Conservation (phyloP, 2,888 invertebrate species). For the Diogma glabrata region DNA sequence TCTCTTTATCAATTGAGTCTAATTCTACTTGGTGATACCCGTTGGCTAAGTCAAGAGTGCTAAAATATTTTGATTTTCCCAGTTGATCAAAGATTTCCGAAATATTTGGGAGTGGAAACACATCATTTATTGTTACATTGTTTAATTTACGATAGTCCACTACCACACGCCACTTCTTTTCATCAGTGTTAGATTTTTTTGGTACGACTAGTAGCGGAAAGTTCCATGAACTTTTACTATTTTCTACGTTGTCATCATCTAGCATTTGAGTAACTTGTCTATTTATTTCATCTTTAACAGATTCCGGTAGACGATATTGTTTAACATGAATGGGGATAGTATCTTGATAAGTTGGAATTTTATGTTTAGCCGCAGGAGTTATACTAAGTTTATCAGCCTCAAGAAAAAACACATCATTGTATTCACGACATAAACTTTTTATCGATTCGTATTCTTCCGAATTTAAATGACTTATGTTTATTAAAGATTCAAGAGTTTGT, state of each 20-base stretch:
- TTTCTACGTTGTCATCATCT: not conserved
- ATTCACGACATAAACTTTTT: not conserved
- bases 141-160: not conserved
- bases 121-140: not conserved
- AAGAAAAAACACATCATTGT: conserved; percentile 24
- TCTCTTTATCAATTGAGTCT: not conserved
- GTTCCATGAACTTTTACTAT: not conserved
- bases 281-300: not conserved
- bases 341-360: not conserved
- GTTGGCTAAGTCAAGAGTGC: not conserved
- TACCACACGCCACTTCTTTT: not conserved
- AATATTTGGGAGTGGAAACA: conserved; percentile 1
- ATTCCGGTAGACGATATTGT: conserved; percentile 2
- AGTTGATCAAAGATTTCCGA: not conserved
- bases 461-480: not conserved
- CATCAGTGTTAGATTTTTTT: not conserved
- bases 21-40: not conserved
- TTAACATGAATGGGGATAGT: not conserved
- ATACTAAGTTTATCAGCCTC: conserved; percentile 23
- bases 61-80: not conserved
- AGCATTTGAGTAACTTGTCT: not conserved
- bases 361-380: conserved; percentile 19
- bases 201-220: not conserved
- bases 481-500: not conserved
- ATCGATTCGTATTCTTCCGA: not conserved